Percentiles rank a stretch among this genome's conserved stretches.
phyloP scores from a whole-genome alignment of 2,888 invertebrate species.

The Phaonia tiefii region DNA sequence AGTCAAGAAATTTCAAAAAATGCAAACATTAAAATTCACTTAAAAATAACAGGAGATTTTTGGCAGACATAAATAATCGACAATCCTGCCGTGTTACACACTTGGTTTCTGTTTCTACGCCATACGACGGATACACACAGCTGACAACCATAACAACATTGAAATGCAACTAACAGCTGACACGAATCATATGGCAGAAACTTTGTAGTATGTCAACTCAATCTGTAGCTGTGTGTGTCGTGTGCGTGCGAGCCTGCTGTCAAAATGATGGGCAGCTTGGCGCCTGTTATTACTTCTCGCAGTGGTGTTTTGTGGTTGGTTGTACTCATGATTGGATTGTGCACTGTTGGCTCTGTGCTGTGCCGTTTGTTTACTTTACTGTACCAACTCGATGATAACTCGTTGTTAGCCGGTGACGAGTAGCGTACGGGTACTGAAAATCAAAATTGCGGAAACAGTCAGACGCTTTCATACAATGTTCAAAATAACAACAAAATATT shows the following conservation, averaged over 20 bases:
- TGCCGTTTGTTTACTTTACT: slow-evolving; percentile 18
- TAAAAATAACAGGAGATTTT: neutral
- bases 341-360: too few species aligned
- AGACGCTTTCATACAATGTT: slow-evolving; percentile 52
- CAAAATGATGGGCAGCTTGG: slow-evolving; percentile 26
- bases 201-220: neutral
- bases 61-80: neutral
- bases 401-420: slow-evolving; percentile 65
- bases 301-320: slow-evolving; percentile 66
- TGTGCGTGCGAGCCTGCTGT: neutral
- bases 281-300: slow-evolving; percentile 61
- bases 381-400: slow-evolving; percentile 63
- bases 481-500: slow-evolving; percentile 42
- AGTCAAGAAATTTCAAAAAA: too few species aligned
- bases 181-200: neutral
- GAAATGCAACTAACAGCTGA: slow-evolving; percentile 14
- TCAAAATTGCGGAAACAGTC: slow-evolving; percentile 53
- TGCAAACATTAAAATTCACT: too few species aligned
- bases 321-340: slow-evolving; percentile 66
- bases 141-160: slow-evolving; percentile 39
- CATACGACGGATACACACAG: slow-evolving; percentile 6
- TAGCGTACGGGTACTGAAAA: slow-evolving; percentile 61
- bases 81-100: slow-evolving; percentile 1
- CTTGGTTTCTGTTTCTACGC: neutral
- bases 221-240: slow-evolving; percentile 23